Base-by-base conservation (phyloP, 2,113 vertebrate genomes). In the Pogonocichla stellata region DNA sequence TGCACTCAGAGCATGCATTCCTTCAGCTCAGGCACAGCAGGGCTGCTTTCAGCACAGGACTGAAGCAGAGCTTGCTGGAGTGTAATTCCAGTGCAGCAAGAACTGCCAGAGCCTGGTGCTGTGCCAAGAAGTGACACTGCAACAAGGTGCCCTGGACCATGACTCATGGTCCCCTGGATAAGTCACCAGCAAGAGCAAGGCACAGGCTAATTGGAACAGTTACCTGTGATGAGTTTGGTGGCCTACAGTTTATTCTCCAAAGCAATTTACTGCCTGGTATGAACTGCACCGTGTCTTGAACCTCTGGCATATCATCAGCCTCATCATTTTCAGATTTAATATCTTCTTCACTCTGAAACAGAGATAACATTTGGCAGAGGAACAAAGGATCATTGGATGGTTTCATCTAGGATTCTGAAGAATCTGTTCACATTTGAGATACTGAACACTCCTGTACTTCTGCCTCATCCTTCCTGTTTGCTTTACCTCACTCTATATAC, bases 211-310 rank as follows among this genome's bases (percentile, higher is more conserved):
- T 8, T 54, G 53, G 31, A 80, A 42, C 26, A 74, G 81, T 84
- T 92, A 99, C 99, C 98, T 98, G 97, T 9, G 98, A 96, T 19
- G 99, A 99, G 94, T 99, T 98, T 79, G 98, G 94, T 15, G 99
- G 99, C 88, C 99, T 98, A 62, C 98, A 97, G 26, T 98, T 98
- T 98, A 99, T 98, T 96, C 99, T 99, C 99, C 99, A 99, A 80
- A 99, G 98, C 36, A 99, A 97, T 90, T 98, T 99, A 95, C 99
- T 99, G 88, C 99, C 99, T 47, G 99, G 99, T 90, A 99, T 95
- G 42, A 99, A 99, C 57, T 98, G 98, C 67, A 99, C 99, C 0
- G 99, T 99, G 91, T 99, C 99, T 86, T 99, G 99, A 48, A 98
- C 90, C 62, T 98, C 99, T 5, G 99, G 99, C 98, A 99, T 98